These are phyloP conservation scores for Hylomyscus alleni DNA, from an alignment of 2,797 vertebrate species.

Conservation along the genomic window DNA sequence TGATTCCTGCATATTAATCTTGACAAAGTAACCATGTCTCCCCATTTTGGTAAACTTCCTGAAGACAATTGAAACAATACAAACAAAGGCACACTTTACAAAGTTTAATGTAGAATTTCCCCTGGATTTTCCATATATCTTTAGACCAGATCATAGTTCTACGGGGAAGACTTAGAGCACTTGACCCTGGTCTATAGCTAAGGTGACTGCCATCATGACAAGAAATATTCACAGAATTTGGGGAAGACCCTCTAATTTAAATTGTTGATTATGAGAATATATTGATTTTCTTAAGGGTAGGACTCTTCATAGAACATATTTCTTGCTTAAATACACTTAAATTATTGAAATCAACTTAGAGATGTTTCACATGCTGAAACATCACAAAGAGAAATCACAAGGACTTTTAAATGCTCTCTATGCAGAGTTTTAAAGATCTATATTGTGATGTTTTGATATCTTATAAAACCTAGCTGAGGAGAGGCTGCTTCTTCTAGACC, in stretches of 20 bases:
- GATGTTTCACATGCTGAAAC: neutral
- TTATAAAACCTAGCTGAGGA: neutral
- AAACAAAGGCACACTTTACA: neutral
- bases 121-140: neutral
- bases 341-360: neutral
- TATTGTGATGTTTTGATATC: neutral
- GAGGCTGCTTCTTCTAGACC: neutral
- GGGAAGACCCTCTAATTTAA: neutral
- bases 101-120: neutral
- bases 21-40: neutral
- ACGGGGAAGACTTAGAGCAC: neutral
- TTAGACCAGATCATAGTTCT: neutral
- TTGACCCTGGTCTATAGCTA: neutral
- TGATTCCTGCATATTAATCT: neutral
- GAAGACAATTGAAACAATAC: neutral
- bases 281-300: neutral
- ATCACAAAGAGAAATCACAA: neutral
- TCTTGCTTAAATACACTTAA: slow-evolving; percentile 5
- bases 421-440: neutral
- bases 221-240: neutral
- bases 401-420: neutral
- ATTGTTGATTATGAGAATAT: neutral
- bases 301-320: neutral
- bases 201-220: neutral
- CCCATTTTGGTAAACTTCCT: neutral